phyloP scores from a whole-genome alignment of 2,888 invertebrate species.

The Penaeus monodon region DNA sequence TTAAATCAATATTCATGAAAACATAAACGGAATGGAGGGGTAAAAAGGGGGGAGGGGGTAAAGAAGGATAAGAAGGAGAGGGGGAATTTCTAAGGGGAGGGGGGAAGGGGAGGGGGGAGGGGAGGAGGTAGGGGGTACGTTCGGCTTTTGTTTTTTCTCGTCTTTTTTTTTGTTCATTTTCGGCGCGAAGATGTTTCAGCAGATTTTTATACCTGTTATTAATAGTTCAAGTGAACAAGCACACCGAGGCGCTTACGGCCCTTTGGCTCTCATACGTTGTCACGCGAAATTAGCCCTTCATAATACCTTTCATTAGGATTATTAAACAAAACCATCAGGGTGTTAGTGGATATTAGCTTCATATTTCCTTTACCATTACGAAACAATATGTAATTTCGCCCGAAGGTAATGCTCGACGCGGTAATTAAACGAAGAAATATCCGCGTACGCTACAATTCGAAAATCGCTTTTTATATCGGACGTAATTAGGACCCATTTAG shows the following conservation, averaged over 20 bases:
- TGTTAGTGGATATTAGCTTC: slow-evolving; percentile 17
- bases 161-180: not conserved
- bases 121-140: not conserved
- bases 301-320: slow-evolving; percentile 25
- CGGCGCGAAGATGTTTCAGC: not conserved
- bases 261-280: not conserved
- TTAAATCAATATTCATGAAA: too few species aligned
- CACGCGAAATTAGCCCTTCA: slow-evolving; percentile 20
- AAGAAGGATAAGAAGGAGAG: too few species aligned
- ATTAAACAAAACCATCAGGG: slow-evolving; percentile 9
- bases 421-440: slow-evolving; percentile 40
- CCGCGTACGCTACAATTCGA: slow-evolving; percentile 30
- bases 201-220: not conserved
- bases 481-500: slow-evolving; percentile 43
- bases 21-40: too few species aligned
- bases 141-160: not conserved
- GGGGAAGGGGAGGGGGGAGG: too few species aligned
- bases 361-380: slow-evolving; percentile 38
- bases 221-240: not conserved
- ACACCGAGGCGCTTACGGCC: not conserved
- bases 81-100: not conserved
- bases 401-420: slow-evolving; percentile 18
- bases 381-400: slow-evolving; percentile 30
- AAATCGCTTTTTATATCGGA: slow-evolving; percentile 31
- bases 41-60: too few species aligned